Base-by-base conservation (phyloP, 1,140 invertebrate genomes). In the Nasonia giraulti region DNA sequence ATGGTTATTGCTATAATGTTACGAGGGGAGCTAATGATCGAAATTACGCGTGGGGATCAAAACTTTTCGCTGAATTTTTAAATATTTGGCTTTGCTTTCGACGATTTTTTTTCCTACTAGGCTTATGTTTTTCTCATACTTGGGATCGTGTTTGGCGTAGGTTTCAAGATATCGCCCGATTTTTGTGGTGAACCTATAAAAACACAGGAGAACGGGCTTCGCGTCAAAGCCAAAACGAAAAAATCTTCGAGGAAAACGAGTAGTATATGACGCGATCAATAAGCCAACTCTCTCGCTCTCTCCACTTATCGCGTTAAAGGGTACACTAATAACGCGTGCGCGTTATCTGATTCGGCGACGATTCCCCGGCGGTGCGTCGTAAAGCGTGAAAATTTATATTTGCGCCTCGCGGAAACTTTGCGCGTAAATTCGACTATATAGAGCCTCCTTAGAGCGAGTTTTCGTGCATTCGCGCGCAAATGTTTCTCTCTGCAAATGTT, bases 241-340 rank as follows among this genome's bases (percentile, higher is more conserved):
- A n/a, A n/a, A n/a, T n/a, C n/a, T n/a, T n/a, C n/a, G n/a, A n/a
- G n/a, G n/a, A n/a, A n/a, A n/a, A n/a, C n/a, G n/a, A n/a, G n/a
- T n/a, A n/a, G n/a, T n/a, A n/a, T n/a, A 17, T 33, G 40, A 74
- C 73, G 78, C 62, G 78, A 87, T 83, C 85, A 84, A 89, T 86
- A 86, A 78, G 74, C 55, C 71, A 12, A 17, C 84, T 82, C 66
- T 37, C 33, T 37, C 33, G 0, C 33, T 71, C 23, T 55, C 84
- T 82, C 69, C 76, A 84, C 76, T 87, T 88, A 86, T 87, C 88
- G 77, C 79, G 83, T 86, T 87, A 84, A 85, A 86, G 76, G 83
- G 5, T 81, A 74, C 76, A 75, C 87, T 86, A 87, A 88, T 86
- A 85, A 88, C 68, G 85, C 79, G 71, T 71, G 79, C 14, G 33